Conservation (phyloP, 1,140 invertebrate species). For the Ceratina australensis region DNA sequence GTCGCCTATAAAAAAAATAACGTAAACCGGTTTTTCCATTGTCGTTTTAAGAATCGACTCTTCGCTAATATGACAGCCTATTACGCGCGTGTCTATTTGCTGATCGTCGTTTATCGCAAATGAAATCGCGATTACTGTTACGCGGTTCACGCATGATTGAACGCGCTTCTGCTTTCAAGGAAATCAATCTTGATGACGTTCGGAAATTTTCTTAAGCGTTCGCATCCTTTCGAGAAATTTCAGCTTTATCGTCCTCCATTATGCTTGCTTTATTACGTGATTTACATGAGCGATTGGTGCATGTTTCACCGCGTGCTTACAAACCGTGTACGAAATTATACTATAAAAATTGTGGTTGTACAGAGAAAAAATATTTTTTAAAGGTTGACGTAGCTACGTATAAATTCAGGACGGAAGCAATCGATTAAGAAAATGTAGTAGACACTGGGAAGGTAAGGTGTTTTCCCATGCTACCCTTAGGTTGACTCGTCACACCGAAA, state of each 20-base stretch:
- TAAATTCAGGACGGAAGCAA: not conserved
- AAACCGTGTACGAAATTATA: no score
- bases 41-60: conserved; percentile 40
- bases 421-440: conserved; percentile 2
- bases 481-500: not conserved
- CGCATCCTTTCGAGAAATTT: not conserved
- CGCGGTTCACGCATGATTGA: not conserved
- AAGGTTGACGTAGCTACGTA: not conserved
- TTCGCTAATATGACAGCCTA: conserved; percentile 39
- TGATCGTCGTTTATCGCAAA: not conserved
- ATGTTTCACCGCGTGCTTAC: no score
- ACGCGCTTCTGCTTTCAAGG: not conserved
- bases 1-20: conserved; percentile 44
- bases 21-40: conserved; percentile 43
- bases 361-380: no score
- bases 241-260: not conserved
- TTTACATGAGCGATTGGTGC: not conserved
- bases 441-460: not conserved
- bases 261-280: not conserved
- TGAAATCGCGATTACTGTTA: not conserved
- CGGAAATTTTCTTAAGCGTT: not conserved
- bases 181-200: not conserved
- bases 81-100: conserved; percentile 11
- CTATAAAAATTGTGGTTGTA: no score
- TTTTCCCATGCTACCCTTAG: not conserved